phyloP scores from a whole-genome alignment of 92 coral and sea anemone genomes.

The Palythoa grandis region DNA sequence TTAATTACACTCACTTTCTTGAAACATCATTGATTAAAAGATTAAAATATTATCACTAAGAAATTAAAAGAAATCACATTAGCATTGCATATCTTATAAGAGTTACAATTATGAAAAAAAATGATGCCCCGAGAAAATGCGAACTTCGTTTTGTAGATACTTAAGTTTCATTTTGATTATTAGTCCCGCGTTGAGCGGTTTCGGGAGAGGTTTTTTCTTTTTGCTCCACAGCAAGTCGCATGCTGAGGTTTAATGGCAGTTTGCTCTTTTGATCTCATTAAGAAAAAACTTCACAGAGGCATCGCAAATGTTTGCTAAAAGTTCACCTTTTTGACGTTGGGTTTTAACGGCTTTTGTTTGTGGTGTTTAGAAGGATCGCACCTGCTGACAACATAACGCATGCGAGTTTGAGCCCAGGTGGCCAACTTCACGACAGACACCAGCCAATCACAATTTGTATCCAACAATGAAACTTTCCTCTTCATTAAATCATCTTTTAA shows the following conservation, averaged over 20 bases:
- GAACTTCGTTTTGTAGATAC: slow-evolving; percentile 36
- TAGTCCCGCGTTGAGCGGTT: background rate
- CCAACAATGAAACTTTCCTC: slow-evolving; percentile 73
- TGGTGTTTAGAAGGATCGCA: slow-evolving; percentile 76
- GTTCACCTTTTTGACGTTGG: slow-evolving; percentile 63
- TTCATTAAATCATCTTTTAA: slow-evolving; percentile 77
- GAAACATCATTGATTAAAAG: slow-evolving; percentile 75
- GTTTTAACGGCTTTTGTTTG: slow-evolving; percentile 81
- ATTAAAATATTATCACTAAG: slow-evolving; percentile 73
- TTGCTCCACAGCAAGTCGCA: slow-evolving; percentile 8
- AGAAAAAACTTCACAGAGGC: slow-evolving; percentile 67
- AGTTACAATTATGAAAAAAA: slow-evolving; percentile 9
- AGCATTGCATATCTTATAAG: slow-evolving; percentile 40
- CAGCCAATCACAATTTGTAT: slow-evolving; percentile 67
- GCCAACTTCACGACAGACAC: slow-evolving; percentile 73
- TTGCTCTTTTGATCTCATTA: slow-evolving; percentile 78
- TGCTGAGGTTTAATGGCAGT: slow-evolving; percentile 41
- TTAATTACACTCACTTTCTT: slow-evolving; percentile 80
- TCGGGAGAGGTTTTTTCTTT: background rate
- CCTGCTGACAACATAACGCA: slow-evolving; percentile 76
- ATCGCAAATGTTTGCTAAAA: slow-evolving; percentile 63
- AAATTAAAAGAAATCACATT: slow-evolving; percentile 62
- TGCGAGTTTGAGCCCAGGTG: slow-evolving; percentile 77
- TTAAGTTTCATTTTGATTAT: slow-evolving; percentile 42
- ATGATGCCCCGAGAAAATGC: slow-evolving; percentile 37